Evolutionary conservation across 2,888 invertebrate genomes (phyloP).

Genomic region (Melieria omissa): DNA sequence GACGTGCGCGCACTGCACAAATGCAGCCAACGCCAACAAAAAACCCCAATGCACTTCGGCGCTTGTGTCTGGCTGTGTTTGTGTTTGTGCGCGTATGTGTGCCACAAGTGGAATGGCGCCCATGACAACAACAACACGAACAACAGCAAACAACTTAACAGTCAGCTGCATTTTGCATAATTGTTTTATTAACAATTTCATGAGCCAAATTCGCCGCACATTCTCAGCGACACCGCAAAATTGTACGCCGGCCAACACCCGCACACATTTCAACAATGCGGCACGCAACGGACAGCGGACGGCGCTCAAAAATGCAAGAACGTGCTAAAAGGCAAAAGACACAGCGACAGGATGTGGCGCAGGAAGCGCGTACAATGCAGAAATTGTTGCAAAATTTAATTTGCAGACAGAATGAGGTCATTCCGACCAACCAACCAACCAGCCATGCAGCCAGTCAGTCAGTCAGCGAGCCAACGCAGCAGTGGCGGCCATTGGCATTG

Average conservation of each 20-base stretch:
- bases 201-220: conserved; percentile 17
- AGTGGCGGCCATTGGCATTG: conserved; percentile 4
- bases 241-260: too few species aligned
- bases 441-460: conserved; percentile 10
- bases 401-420: conserved; percentile 36
- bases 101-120: background rate
- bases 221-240: too few species aligned
- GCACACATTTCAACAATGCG: too few species aligned
- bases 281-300: background rate
- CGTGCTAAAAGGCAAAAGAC: too few species aligned
- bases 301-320: too few species aligned
- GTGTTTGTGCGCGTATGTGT: background rate
- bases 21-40: too few species aligned
- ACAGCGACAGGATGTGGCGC: background rate
- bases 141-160: conserved; percentile 22
- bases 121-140: conserved; percentile 2
- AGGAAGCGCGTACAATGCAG: conserved; percentile 23
- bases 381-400: conserved; percentile 38
- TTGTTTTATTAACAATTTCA: conserved; percentile 37
- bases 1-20: too few species aligned
- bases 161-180: conserved; percentile 30
- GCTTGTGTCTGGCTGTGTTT: background rate
- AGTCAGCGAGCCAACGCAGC: conserved; percentile 4
- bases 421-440: conserved; percentile 27
- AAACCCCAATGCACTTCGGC: too few species aligned